Base-by-base conservation (phyloP, 1,140 invertebrate species). In the Neuroterus valhalla region DNA sequence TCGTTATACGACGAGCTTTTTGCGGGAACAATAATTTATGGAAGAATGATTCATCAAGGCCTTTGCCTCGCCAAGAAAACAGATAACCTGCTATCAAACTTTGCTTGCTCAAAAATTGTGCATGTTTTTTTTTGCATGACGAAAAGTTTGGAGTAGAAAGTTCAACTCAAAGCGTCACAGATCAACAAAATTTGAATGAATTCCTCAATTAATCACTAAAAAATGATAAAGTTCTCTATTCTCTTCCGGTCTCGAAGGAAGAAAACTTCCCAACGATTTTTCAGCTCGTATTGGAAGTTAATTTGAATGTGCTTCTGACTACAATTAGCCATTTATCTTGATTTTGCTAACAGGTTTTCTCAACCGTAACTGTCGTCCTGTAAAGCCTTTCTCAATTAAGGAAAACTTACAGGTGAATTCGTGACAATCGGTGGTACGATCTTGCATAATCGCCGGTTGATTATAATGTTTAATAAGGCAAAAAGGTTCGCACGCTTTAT, bases 1-100 rank as follows among this genome's bases (percentile, higher is more conserved):
- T 23, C 31, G 23, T 38, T 62, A n/a, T 62, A 62, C 31, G 12
- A 62, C 14, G 23, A 62, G 55, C 26, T 62, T 38, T 38, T 23
- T 62, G 55, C n/a, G 55, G 55, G 55, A 23, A 62, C 55, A 31
- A 15, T 62, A 62, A 62, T 62, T 62, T 62, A 62, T 62, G 55
- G 23, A 14, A 6, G 21, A 62, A 38, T 62, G 55, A 62, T 23
- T 62, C 55, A 62, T 62, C 55, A 62, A 62, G 55, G 55, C 14
- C 55, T 62, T 14, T 23, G 55, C 14, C 55, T 62, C 26, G 31
- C 11, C 8, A 62, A 62, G 55, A 62, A 15, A 26, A 26, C 31
- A 62, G 31, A 62, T 38, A n/a, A 62, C 31, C 23, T 31, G 23
- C 55, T 31, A 26, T 31, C n/a, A 62, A 62, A 62, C 23, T 62